Evolutionary conservation across 2,888 invertebrate genomes (phyloP).

Genomic region (Timema podura): DNA sequence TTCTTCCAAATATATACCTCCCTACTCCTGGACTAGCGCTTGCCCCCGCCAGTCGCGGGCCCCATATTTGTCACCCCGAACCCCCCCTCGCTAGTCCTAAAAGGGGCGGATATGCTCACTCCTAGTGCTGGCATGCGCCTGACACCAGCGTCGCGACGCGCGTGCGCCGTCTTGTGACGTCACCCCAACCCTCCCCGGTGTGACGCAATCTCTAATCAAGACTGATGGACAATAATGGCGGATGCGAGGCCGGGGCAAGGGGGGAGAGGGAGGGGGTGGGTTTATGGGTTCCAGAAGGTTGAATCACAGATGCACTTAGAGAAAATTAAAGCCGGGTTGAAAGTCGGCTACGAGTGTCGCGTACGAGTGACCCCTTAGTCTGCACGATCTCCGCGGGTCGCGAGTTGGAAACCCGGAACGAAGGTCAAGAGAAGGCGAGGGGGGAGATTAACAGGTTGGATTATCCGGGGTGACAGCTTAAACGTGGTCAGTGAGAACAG

Average conservation of each 20-base stretch:
- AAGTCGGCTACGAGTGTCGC: constrained; percentile 14
- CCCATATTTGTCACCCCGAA: no score
- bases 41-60: no score
- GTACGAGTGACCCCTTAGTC: no score
- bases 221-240: constrained; percentile 51
- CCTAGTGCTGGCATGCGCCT: constrained; percentile 1
- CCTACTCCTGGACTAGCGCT: no score
- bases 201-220: constrained; percentile 43
- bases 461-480: no score
- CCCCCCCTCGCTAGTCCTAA: no score
- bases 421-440: no score
- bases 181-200: constrained; percentile 36
- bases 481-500: no score
- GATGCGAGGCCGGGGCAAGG: constrained; percentile 32
- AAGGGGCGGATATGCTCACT: constrained; percentile 15
- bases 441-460: no score
- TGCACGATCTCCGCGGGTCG: no score
- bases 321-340: constrained; percentile 41
- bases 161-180: constrained; percentile 40
- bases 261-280: constrained; percentile 33
- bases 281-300: constrained; percentile 32
- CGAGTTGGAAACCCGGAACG: no score
- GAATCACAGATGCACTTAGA: constrained; percentile 45
- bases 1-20: no score
- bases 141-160: constrained; percentile 18